Percentiles rank a stretch among this genome's conserved stretches.
phyloP scores from a whole-genome alignment of 2,888 invertebrate genomes.

The Tribolium freemani region DNA sequence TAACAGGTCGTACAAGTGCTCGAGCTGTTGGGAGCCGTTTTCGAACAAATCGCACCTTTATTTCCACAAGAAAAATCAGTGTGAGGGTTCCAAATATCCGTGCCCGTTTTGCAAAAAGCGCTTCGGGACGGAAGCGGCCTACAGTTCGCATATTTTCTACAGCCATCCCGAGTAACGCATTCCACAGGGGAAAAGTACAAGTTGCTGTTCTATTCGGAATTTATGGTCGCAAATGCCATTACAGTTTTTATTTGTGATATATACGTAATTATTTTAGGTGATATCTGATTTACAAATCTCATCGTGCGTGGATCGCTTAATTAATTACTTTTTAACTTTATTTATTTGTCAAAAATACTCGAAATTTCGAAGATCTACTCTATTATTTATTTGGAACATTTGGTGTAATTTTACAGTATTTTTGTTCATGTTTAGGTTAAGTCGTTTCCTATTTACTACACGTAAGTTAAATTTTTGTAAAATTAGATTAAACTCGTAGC shows the following conservation, averaged over 20 bases:
- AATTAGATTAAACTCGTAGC: slow-evolving; percentile 43
- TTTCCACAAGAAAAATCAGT: slow-evolving; percentile 68
- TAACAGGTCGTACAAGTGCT: slow-evolving; percentile 65
- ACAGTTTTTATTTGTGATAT: slow-evolving; percentile 36
- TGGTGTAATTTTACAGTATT: slow-evolving; percentile 36
- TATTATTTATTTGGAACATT: slow-evolving; percentile 36
- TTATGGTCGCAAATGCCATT: slow-evolving; percentile 22
- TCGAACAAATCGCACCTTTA: slow-evolving; percentile 67
- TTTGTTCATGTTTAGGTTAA: slow-evolving; percentile 31
- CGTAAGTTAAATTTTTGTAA: slow-evolving; percentile 48
- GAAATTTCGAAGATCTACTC: not conserved
- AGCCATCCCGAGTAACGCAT: slow-evolving; percentile 66
- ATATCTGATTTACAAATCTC: slow-evolving; percentile 22
- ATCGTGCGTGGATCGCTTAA: slow-evolving; percentile 1
- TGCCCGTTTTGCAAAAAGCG: slow-evolving; percentile 68
- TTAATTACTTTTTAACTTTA: slow-evolving; percentile 11
- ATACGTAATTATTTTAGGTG: slow-evolving; percentile 13
- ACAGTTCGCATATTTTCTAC: slow-evolving; percentile 68
- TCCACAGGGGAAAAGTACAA: slow-evolving; percentile 11
- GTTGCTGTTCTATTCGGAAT: not conserved
- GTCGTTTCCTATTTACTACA: slow-evolving; percentile 41
- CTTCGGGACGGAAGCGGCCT: slow-evolving; percentile 67
- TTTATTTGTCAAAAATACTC: not conserved
- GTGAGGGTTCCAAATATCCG: slow-evolving; percentile 66
- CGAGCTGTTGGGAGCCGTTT: slow-evolving; percentile 66